A percentile compares a stretch with the other conserved stretches of the same genome.
These are phyloP conservation scores for Sipha flava DNA, from an alignment of 1,140 invertebrate species.

Conservation along the genomic window DNA sequence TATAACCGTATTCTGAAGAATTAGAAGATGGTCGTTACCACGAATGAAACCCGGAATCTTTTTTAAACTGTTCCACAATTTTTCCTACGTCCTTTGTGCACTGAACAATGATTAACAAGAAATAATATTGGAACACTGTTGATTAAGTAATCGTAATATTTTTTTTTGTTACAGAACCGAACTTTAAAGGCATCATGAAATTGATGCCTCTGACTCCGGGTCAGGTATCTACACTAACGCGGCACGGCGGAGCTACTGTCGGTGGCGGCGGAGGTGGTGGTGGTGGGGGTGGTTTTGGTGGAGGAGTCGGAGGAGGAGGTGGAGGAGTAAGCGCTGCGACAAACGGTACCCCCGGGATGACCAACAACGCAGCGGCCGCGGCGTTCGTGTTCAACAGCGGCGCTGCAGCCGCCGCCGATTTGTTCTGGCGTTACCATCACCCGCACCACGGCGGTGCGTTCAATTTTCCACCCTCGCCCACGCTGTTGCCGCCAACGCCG, in stretches of 20 bases:
- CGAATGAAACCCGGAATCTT: too few relatives aligned
- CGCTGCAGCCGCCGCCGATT: slow-evolving; percentile 50
- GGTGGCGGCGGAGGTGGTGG: not conserved
- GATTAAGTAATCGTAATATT: not conserved
- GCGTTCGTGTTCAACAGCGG: slow-evolving; percentile 58
- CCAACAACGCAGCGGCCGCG: slow-evolving; percentile 42
- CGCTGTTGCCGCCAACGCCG: slow-evolving; percentile 40
- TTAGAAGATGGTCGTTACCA: too few relatives aligned
- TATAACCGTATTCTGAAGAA: too few relatives aligned
- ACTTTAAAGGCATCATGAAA: slow-evolving; percentile 11
- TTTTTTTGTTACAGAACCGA: not conserved
- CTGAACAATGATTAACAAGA: too few relatives aligned
- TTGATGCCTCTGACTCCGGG: slow-evolving; percentile 21
- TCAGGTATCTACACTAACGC: not conserved
- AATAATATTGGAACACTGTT: too few relatives aligned
- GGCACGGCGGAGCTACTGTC: not conserved
- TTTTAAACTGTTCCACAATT: too few relatives aligned
- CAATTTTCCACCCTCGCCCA: slow-evolving; percentile 50
- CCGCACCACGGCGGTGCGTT: slow-evolving; percentile 72
- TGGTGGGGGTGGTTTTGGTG: not conserved
- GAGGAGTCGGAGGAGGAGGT: not conserved
- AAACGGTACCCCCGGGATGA: not conserved
- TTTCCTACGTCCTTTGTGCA: too few relatives aligned
- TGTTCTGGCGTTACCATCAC: slow-evolving; percentile 60
- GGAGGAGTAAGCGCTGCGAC: not conserved